Conservation (phyloP, 2,888 invertebrate species). For the Luperina testacea region DNA sequence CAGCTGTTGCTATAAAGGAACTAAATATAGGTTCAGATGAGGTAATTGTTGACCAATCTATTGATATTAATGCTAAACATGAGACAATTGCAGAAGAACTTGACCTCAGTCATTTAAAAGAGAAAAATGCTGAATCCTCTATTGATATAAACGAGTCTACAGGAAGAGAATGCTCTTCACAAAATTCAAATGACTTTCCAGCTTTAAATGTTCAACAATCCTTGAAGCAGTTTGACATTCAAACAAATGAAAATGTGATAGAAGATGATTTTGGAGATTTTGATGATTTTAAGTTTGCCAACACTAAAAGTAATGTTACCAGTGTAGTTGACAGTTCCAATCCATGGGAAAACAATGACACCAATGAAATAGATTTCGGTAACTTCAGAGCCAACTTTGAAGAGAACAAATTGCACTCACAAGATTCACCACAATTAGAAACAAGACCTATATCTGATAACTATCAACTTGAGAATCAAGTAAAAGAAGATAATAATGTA, state of each 20-base stretch:
- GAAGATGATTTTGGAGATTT: constrained; percentile 89
- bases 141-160: constrained; percentile 21
- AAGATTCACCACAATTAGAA: constrained; percentile 41
- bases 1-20: constrained; percentile 46
- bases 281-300: constrained; percentile 87
- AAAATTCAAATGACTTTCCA: constrained; percentile 25
- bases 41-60: constrained; percentile 39
- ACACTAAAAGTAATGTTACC: constrained; percentile 65
- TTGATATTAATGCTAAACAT: constrained; percentile 30
- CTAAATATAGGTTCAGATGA: constrained; percentile 49
- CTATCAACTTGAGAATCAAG: constrained; percentile 54
- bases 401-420: constrained; percentile 52
- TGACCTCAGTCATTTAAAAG: constrained; percentile 23
- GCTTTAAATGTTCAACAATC: constrained; percentile 30
- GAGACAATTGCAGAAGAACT: constrained; percentile 17
- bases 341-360: constrained; percentile 80
- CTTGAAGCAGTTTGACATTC: constrained; percentile 18
- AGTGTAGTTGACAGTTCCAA: constrained; percentile 73
- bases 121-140: constrained; percentile 21
- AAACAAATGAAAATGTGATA: constrained; percentile 46
- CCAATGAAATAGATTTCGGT: constrained; percentile 76
- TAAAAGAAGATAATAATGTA: constrained; percentile 51
- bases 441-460: constrained; percentile 32
- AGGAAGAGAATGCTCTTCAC: constrained; percentile 9
- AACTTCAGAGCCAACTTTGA: constrained; percentile 84